Conservation (phyloP, 2,113 vertebrate genomes). For the Ceuthmochares aereus region DNA sequence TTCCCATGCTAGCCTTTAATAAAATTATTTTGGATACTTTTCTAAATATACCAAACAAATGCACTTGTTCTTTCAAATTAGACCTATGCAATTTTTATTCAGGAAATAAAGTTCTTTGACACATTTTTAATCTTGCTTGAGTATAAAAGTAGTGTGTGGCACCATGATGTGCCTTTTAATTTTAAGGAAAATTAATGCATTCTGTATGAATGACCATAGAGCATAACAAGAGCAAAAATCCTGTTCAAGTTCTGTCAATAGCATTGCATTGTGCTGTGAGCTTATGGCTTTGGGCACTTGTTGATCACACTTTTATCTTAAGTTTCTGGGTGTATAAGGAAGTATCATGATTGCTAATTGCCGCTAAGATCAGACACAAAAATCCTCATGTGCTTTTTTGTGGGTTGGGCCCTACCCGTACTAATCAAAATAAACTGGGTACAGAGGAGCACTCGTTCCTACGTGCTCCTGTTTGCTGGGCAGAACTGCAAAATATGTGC, state of each 20-base stretch:
- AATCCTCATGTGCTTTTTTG: background rate
- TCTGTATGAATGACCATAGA: background rate
- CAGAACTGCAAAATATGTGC: background rate
- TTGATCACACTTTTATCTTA: background rate
- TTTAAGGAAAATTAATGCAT: background rate
- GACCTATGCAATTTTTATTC: background rate
- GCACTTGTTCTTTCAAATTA: background rate
- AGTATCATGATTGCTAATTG: conserved; percentile 3
- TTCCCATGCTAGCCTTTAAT: background rate
- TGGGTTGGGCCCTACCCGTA: background rate
- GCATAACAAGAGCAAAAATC: background rate
- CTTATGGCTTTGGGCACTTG: background rate
- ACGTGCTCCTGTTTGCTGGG: background rate
- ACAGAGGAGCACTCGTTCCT: background rate
- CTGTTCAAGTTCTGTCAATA: background rate
- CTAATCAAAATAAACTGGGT: background rate
- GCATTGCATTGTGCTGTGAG: background rate
- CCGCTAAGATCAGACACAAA: background rate
- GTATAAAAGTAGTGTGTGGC: background rate
- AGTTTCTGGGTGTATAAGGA: conserved; percentile 31
- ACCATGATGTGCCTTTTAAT: background rate
- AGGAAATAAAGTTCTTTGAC: background rate
- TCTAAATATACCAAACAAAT: background rate
- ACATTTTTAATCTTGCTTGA: background rate
- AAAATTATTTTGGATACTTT: background rate